Percentiles rank a stretch among this genome's conserved stretches.
Evolutionary conservation across 2,113 vertebrate genomes (phyloP).

Genomic region (Hyaena hyaena): DNA sequence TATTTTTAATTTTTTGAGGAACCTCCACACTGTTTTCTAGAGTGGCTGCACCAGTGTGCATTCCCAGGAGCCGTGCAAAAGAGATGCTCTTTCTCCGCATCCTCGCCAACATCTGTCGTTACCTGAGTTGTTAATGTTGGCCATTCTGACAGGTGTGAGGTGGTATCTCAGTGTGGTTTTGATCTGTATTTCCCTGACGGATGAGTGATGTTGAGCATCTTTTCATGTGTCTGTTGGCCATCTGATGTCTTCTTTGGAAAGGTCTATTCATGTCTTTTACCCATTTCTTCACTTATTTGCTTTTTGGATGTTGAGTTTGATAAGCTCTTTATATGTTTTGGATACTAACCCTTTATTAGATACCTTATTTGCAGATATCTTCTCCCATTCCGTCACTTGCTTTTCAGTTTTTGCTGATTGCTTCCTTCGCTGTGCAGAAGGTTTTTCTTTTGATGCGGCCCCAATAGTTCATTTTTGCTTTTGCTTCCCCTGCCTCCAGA

Average conservation of each 20-base stretch:
- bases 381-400: too few relatives aligned
- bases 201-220: background rate
- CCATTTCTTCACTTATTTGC: too few relatives aligned
- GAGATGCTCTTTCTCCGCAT: background rate
- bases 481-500: too few relatives aligned
- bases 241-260: background rate
- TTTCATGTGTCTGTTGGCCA: background rate
- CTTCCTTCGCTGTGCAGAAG: too few relatives aligned
- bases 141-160: background rate
- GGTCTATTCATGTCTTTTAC: background rate
- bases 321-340: too few relatives aligned
- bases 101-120: background rate
- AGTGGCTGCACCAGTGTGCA: background rate
- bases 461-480: too few relatives aligned
- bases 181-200: background rate
- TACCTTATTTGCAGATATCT: too few relatives aligned
- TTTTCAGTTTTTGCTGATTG: too few relatives aligned
- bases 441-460: too few relatives aligned
- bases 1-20: background rate
- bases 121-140: background rate
- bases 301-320: too few relatives aligned
- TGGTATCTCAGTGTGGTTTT: background rate
- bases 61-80: fast-evolving
- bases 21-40: background rate
- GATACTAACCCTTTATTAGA: too few relatives aligned